A percentile compares a stretch with the other conserved stretches of the same genome.
Conservation (phyloP, 2,797 vertebrate genomes). For the Platyrinchus mystaceus region DNA sequence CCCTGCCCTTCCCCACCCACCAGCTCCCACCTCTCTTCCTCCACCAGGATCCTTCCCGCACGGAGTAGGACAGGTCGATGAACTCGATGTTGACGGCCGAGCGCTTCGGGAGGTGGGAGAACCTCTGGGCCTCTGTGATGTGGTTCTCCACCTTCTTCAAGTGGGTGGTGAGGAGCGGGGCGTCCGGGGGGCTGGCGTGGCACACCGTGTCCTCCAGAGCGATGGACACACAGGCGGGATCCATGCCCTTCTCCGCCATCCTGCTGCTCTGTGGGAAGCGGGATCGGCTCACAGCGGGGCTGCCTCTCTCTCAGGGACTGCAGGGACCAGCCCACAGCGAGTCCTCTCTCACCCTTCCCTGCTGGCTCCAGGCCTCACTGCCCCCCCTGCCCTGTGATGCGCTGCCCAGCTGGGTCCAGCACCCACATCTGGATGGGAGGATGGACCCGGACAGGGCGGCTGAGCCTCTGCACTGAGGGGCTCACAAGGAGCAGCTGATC, state of each 20-base stretch:
- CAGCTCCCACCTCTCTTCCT: slow-evolving; percentile 87
- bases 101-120: slow-evolving; percentile 95
- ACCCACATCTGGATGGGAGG: neutral
- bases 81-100: slow-evolving; percentile 95
- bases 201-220: slow-evolving; percentile 91
- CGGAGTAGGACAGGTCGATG: slow-evolving; percentile 92
- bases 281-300: neutral
- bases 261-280: slow-evolving; percentile 66
- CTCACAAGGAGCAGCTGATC: neutral
- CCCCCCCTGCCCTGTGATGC: neutral
- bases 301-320: neutral
- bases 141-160: slow-evolving; percentile 99
- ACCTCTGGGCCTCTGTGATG: slow-evolving; percentile 96
- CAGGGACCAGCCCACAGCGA: neutral
- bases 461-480: neutral
- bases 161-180: slow-evolving; percentile 87
- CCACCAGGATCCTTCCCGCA: slow-evolving; percentile 96
- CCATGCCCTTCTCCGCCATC: slow-evolving; percentile 91
- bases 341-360: neutral
- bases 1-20: neutral
- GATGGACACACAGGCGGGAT: slow-evolving; percentile 82
- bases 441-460: neutral
- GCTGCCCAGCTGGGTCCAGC: neutral
- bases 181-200: slow-evolving; percentile 77
- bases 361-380: neutral